Evolutionary conservation across 2,797 vertebrate species (phyloP), one percentile per base, ranked within the genome.

Genomic region (Lateolabrax maculatus): DNA sequence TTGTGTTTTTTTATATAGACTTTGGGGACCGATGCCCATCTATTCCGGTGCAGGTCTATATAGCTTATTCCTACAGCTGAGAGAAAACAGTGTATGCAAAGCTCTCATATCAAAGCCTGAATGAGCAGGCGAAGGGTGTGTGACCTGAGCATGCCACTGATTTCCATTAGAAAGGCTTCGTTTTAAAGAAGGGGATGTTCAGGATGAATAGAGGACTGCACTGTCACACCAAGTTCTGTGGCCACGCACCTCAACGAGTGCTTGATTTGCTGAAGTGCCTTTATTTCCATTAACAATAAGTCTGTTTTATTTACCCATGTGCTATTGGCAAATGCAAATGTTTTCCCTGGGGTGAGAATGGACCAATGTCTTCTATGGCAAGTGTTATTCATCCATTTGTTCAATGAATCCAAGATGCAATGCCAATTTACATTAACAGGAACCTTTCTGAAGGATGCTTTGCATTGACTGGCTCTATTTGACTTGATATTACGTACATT

Each of bases 151-250:
- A 56, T 67, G 65, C 55, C 57, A 13, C 80, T 92, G 53, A 91
- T 95, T 93, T 90, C 68, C 93, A 94, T 94, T 34, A 90, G 69
- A 95, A 94, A 91, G 75, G 73, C 75, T 52, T n/a, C n/a, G 34
- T 80, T 90, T 85, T 75, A 72, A 86, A 84, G 58, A 61, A 51
- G 37, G 39, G 27, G 39, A 4, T 57, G 70, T 58, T 76, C 25
- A 21, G 43, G 18, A 55, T 74, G 68, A 79, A 79, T 65, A 80
- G 80, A 74, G 53, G 58, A 56, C 46, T 23, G 39, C 34, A 23
- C 51, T 37, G 61, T 34, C 43, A 55, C 44, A 64, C 57, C 51
- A 80, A 84, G 74, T 73, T 73, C 87, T 73, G 18, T 27, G 51
- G 81, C 63, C 62, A 60, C 39, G 27, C 66, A 62, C 51, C 67